phyloP scores from a whole-genome alignment of 2,797 vertebrate species.

The Muraenolepis orangiensis region DNA sequence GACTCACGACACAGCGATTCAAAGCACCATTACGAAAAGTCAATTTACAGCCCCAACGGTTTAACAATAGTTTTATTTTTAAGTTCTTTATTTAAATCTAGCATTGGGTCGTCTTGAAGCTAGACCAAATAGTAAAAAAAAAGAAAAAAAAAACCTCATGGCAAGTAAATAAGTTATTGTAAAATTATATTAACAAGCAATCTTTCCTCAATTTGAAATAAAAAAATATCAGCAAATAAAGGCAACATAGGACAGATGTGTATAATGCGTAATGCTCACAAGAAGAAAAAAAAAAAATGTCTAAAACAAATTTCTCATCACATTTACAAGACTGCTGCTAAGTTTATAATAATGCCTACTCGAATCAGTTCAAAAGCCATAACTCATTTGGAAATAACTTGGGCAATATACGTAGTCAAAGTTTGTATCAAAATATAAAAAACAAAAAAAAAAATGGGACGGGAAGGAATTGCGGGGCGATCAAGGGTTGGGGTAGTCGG shows the following conservation, averaged over 20 bases:
- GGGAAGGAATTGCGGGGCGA: background rate
- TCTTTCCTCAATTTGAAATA: slow-evolving; percentile 78
- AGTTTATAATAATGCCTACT: slow-evolving; percentile 71
- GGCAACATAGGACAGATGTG: slow-evolving; percentile 74
- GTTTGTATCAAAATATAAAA: slow-evolving; percentile 72
- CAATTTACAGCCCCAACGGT: background rate
- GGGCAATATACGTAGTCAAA: slow-evolving; percentile 74
- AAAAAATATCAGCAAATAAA: slow-evolving; percentile 76
- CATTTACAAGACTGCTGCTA: slow-evolving; percentile 75
- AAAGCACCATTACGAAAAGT: background rate
- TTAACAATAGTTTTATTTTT: slow-evolving; percentile 20
- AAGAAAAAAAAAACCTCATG: slow-evolving; percentile 44
- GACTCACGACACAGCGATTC: background rate
- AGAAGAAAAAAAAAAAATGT: slow-evolving; percentile 30
- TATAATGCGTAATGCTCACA: slow-evolving; percentile 74
- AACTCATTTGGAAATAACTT: slow-evolving; percentile 69
- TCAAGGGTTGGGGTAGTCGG: background rate
- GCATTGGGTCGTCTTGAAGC: background rate
- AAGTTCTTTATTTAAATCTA: background rate
- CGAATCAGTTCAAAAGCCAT: slow-evolving; percentile 70
- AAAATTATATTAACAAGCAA: slow-evolving; percentile 83
- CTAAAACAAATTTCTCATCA: slow-evolving; percentile 59
- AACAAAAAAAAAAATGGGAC: slow-evolving; percentile 39
- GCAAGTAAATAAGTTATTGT: slow-evolving; percentile 78
- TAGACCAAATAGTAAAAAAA: background rate